Percentiles rank a stretch among this genome's conserved stretches.
These are phyloP conservation scores for Eutolmus rufibarbis DNA, from an alignment of 2,888 invertebrate genomes.

Conservation along the genomic window DNA sequence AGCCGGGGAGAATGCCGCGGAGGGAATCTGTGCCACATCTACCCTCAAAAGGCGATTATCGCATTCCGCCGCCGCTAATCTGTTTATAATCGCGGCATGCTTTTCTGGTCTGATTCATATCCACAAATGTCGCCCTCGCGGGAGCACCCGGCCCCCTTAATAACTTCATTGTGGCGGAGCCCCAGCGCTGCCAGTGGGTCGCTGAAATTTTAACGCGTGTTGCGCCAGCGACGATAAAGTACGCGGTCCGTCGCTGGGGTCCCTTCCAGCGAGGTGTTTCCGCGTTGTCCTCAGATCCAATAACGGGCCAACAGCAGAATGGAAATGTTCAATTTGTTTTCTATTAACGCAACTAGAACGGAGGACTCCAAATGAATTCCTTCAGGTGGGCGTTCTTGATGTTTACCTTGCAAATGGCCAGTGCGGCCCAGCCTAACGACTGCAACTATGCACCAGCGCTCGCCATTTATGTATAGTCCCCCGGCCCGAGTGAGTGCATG, in stretches of 20 bases:
- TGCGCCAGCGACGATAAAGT: constrained; percentile 7
- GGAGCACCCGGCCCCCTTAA: not conserved
- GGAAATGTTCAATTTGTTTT: constrained; percentile 48
- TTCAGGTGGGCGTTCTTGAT: constrained; percentile 40
- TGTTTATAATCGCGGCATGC: constrained; percentile 26
- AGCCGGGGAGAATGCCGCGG: not conserved
- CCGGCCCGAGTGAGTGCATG: not conserved
- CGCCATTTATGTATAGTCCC: constrained; percentile 25
- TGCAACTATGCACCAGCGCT: constrained; percentile 2
- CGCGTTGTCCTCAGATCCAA: constrained; percentile 28
- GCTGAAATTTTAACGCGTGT: constrained; percentile 19
- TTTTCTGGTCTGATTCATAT: constrained; percentile 37
- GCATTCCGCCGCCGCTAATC: constrained; percentile 25
- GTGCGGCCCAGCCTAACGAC: constrained; percentile 28
- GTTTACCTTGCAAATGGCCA: constrained; percentile 36
- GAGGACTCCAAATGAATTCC: constrained; percentile 30
- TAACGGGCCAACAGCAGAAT: constrained; percentile 34
- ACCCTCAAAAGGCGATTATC: constrained; percentile 33
- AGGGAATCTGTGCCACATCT: not conserved
- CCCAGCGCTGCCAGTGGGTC: not conserved
- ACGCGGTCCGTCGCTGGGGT: not conserved
- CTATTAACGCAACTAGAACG: constrained; percentile 44
- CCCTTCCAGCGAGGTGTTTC: constrained; percentile 3
- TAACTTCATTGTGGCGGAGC: constrained; percentile 31
- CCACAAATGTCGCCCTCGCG: not conserved